A percentile compares a stretch with the other conserved stretches of the same genome.
Conservation (phyloP, 2,113 vertebrate genomes). For the Cephalopholis sonnerati region DNA sequence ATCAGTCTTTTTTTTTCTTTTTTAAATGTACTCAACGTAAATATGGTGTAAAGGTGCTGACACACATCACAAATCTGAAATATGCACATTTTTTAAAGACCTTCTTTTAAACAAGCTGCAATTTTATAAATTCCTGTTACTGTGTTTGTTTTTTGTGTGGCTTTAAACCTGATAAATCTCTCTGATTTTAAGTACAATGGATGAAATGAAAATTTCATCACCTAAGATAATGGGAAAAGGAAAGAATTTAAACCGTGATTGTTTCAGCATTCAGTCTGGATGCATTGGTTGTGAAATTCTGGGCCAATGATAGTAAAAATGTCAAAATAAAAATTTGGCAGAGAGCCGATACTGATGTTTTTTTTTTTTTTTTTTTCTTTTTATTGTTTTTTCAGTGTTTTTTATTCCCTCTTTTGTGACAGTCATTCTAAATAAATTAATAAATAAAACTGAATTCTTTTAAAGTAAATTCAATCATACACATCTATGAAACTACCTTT, state of each 20-base stretch:
- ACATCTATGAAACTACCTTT: no score
- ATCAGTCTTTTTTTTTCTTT: no score
- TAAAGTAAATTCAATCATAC: no score
- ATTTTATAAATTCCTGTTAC: neutral
- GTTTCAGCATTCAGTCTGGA: neutral
- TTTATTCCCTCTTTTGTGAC: no score
- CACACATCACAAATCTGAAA: neutral
- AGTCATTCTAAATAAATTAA: no score
- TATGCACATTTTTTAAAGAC: neutral
- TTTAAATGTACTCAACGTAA: neutral
- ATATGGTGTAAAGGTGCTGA: neutral
- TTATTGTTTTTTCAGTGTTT: no score
- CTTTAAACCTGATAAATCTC: neutral
- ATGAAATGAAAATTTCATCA: constrained; percentile 6
- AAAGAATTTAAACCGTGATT: neutral
- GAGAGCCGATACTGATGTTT: no score
- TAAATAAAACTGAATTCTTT: no score
- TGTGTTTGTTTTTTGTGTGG: neutral
- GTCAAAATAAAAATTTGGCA: no score
- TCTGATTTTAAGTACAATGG: neutral
- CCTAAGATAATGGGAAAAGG: neutral
- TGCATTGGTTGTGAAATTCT: no score
- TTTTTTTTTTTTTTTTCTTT: no score
- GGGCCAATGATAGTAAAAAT: no score
- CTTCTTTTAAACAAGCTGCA: neutral